A percentile compares a stretch with the other conserved stretches of the same genome.
Evolutionary conservation across 35 echinoderm and acorn worm genomes (phyloP).

Genomic region (Stichopus chloronotus): DNA sequence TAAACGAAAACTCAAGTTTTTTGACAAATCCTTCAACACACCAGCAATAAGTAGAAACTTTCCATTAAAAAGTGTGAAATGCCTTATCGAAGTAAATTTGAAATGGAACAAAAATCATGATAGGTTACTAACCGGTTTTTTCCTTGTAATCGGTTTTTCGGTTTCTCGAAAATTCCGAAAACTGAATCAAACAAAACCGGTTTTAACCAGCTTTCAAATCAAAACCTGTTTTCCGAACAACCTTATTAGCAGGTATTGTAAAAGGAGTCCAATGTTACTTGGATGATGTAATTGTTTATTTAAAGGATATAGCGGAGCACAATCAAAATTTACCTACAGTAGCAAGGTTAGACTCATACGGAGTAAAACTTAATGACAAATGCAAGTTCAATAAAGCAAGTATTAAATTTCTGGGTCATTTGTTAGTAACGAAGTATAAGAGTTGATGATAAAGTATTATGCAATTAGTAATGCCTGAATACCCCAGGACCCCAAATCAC

Average conservation of each 20-base stretch:
- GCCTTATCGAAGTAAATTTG: too few species aligned
- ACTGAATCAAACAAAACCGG: too few species aligned
- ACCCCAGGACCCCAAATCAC: not conserved
- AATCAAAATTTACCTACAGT: slow-evolving; percentile 36
- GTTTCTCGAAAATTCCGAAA: too few species aligned
- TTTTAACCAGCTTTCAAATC: too few species aligned
- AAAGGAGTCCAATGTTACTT: slow-evolving; percentile 67
- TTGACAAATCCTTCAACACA: too few species aligned
- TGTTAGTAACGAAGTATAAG: slow-evolving; percentile 1
- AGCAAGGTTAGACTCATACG: slow-evolving; percentile 16
- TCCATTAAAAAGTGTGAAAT: too few species aligned
- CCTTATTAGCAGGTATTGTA: slow-evolving; percentile 57
- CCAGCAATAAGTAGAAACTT: too few species aligned
- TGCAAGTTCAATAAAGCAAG: slow-evolving; percentile 59
- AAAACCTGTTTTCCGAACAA: too few species aligned
- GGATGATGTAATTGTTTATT: slow-evolving; percentile 78
- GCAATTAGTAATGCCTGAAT: slow-evolving; percentile 1
- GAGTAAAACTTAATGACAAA: slow-evolving; percentile 59
- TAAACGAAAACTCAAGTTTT: too few species aligned
- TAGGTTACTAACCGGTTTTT: too few species aligned
- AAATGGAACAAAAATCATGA: too few species aligned
- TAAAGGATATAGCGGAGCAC: slow-evolving; percentile 58
- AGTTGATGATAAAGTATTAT: slow-evolving; percentile 10
- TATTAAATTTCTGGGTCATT: slow-evolving; percentile 23
- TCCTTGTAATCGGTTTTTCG: too few species aligned